Evolutionary conservation across 2,113 vertebrate species (phyloP).

Genomic region (Cololabis saira): DNA sequence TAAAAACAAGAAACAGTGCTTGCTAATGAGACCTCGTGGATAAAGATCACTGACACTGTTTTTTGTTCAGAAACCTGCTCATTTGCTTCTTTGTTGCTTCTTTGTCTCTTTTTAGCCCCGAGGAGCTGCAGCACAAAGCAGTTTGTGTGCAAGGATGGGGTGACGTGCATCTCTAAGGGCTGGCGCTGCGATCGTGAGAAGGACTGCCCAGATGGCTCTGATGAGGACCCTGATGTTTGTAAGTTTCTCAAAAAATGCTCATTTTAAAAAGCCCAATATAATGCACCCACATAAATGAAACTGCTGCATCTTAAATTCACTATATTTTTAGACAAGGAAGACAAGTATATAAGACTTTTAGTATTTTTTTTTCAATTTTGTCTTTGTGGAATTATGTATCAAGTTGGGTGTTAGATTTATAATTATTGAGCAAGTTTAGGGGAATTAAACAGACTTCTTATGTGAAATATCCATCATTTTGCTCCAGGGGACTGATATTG

Average conservation of each 20-base stretch:
- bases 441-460: no score
- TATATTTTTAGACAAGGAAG: background rate
- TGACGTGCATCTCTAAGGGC: slow-evolving; percentile 98
- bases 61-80: background rate
- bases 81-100: slow-evolving; percentile 8
- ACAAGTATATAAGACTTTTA: background rate
- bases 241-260: slow-evolving; percentile 70
- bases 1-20: slow-evolving; percentile 36
- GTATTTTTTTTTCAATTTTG: no score
- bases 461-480: no score
- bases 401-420: no score
- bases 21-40: slow-evolving; percentile 64
- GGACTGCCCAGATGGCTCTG: slow-evolving; percentile 97
- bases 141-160: slow-evolving; percentile 96
- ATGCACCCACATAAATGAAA: background rate
- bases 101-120: slow-evolving; percentile 80
- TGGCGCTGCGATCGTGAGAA: slow-evolving; percentile 98
- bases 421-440: no score
- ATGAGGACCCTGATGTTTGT: slow-evolving; percentile 96
- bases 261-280: background rate
- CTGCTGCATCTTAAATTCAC: slow-evolving; percentile 5
- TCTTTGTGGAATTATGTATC: no score
- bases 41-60: slow-evolving; percentile 43
- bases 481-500: no score
- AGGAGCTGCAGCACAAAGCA: slow-evolving; percentile 98